A percentile compares a stretch with the other conserved stretches of the same genome.
Evolutionary conservation across 2,113 vertebrate species (phyloP).

Genomic region (Mystacornis crossleyi): DNA sequence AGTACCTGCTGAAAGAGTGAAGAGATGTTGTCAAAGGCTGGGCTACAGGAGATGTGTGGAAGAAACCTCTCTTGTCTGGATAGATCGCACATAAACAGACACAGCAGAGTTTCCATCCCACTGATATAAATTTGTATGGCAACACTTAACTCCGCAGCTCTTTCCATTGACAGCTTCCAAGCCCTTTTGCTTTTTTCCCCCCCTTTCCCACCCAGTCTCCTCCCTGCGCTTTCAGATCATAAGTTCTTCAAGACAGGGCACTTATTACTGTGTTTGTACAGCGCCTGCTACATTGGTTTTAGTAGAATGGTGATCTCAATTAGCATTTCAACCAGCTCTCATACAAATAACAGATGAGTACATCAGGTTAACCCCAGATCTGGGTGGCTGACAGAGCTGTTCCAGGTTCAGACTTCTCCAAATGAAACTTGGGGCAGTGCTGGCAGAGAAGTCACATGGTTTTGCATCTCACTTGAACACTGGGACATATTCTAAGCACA

Average conservation of each 20-base stretch:
- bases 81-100: neutral
- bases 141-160: neutral
- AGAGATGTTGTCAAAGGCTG: neutral
- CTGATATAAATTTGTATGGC: neutral
- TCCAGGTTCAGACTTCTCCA: neutral
- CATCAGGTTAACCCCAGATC: neutral
- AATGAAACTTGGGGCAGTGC: neutral
- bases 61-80: neutral
- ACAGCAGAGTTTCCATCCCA: neutral
- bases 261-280: neutral
- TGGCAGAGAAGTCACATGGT: neutral
- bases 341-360: neutral
- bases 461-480: neutral
- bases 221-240: neutral
- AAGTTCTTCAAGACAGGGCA: neutral
- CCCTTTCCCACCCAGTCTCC: neutral
- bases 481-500: neutral
- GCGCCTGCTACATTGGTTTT: neutral
- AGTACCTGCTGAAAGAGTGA: conserved; percentile 11
- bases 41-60: neutral
- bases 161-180: conserved; percentile 1
- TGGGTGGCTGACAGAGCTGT: neutral
- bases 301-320: neutral
- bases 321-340: neutral
- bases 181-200: neutral